Percentiles rank a stretch among this genome's conserved stretches.
Conservation (phyloP, 2,888 invertebrate genomes). For the Morpho helenor region DNA sequence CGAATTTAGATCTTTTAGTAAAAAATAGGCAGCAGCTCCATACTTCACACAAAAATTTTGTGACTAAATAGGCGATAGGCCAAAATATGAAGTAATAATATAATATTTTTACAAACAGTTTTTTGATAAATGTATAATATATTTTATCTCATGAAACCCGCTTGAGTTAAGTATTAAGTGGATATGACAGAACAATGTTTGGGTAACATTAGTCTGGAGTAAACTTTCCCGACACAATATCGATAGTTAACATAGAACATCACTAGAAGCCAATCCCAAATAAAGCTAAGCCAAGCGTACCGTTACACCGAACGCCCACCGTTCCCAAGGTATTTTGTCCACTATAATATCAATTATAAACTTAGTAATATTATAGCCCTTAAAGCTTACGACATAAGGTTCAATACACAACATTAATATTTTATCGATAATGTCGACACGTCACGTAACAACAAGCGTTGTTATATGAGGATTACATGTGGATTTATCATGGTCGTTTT, state of each 20-base stretch:
- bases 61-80: too few species aligned
- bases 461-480: slow-evolving; percentile 14
- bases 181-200: too few species aligned
- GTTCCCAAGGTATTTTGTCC: slow-evolving; percentile 12
- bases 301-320: slow-evolving; percentile 21
- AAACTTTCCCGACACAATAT: not conserved
- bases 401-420: not conserved
- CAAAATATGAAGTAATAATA: too few species aligned
- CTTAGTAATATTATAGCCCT: slow-evolving; percentile 2
- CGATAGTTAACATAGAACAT: slow-evolving; percentile 11
- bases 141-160: too few species aligned
- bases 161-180: too few species aligned
- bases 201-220: too few species aligned
- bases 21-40: too few species aligned
- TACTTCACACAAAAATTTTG: too few species aligned
- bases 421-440: not conserved
- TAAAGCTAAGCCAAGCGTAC: slow-evolving; percentile 23
- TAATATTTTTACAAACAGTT: too few species aligned
- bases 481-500: slow-evolving; percentile 16
- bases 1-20: too few species aligned
- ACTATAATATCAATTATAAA: slow-evolving; percentile 2
- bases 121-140: too few species aligned
- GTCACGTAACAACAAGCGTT: slow-evolving; percentile 15
- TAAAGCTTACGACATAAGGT: not conserved
- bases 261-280: slow-evolving; percentile 21